Conservation (phyloP, 1,140 invertebrate species). For the Scaptomyza montana region DNA sequence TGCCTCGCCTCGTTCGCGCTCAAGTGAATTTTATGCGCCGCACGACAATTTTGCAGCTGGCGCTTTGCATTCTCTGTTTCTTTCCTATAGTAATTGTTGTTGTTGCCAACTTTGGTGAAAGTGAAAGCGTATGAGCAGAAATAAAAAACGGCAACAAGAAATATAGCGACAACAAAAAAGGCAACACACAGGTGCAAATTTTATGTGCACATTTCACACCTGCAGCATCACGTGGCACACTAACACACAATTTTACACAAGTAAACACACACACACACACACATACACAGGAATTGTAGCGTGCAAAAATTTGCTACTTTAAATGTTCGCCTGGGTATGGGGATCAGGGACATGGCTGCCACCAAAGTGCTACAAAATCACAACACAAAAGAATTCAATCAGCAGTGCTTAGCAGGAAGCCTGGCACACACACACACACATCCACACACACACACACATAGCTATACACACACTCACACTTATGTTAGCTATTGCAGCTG, state of each 20-base stretch:
- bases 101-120: slow-evolving; percentile 50
- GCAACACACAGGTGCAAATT: slow-evolving; percentile 69
- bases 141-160: slow-evolving; percentile 17
- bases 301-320: slow-evolving; percentile 73
- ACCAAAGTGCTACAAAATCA: slow-evolving; percentile 77
- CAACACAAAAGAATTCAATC: slow-evolving; percentile 80
- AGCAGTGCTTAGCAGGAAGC: slow-evolving; percentile 75
- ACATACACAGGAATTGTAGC: slow-evolving; percentile 21
- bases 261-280: slow-evolving; percentile 5
- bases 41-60: slow-evolving; percentile 74
- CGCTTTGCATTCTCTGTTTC: slow-evolving; percentile 64
- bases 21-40: slow-evolving; percentile 65
- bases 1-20: slow-evolving; percentile 34
- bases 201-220: slow-evolving; percentile 77
- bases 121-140: slow-evolving; percentile 57
- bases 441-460: slow-evolving; percentile 17
- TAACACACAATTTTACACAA: slow-evolving; percentile 13
- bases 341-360: slow-evolving; percentile 18
- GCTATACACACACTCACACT: slow-evolving; percentile 17
- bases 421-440: slow-evolving; percentile 34
- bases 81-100: slow-evolving; percentile 19
- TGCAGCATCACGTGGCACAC: slow-evolving; percentile 42
- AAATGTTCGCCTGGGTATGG: slow-evolving; percentile 55
- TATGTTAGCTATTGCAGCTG: slow-evolving; percentile 53
- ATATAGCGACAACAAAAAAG: slow-evolving; percentile 45